These are phyloP conservation scores for Halcyon smyrnensis DNA, from an alignment of 2,797 vertebrate species.

Conservation along the genomic window DNA sequence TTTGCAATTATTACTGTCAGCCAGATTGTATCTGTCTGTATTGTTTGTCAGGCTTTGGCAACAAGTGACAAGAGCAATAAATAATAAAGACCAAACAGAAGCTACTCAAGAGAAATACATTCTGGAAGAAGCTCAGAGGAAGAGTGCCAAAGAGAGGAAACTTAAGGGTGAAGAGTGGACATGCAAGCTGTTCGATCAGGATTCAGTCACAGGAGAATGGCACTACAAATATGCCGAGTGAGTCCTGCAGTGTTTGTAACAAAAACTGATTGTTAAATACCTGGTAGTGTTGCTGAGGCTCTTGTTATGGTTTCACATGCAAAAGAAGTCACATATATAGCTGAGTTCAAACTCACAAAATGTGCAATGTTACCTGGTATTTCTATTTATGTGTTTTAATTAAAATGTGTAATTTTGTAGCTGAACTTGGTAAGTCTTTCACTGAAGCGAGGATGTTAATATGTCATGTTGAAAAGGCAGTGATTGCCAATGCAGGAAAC, in stretches of 20 bases:
- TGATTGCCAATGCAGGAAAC: not conserved
- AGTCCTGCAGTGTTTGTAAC: constrained; percentile 68
- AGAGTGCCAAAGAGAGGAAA: constrained; percentile 91
- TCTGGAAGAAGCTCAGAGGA: constrained; percentile 95
- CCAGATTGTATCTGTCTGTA: not conserved
- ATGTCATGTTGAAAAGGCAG: not conserved
- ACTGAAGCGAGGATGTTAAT: not conserved
- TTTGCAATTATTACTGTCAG: not conserved
- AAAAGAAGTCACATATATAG: not conserved
- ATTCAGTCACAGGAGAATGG: constrained; percentile 92
- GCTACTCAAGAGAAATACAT: constrained; percentile 96
- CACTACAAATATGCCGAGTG: constrained; percentile 97
- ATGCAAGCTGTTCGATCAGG: constrained; percentile 92
- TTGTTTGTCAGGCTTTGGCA: constrained; percentile 90
- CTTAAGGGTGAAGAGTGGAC: constrained; percentile 91
- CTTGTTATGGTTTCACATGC: not conserved
- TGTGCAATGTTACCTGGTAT: not conserved
- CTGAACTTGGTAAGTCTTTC: not conserved
- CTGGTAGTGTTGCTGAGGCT: not conserved
- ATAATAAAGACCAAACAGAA: constrained; percentile 96
- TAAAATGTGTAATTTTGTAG: not conserved
- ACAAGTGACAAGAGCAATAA: constrained; percentile 96
- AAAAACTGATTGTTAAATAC: not conserved
- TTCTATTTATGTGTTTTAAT: not conserved
- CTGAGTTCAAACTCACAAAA: not conserved